Evolutionary conservation across 2,888 invertebrate genomes (phyloP).

Genomic region (Terebella lapidaria): DNA sequence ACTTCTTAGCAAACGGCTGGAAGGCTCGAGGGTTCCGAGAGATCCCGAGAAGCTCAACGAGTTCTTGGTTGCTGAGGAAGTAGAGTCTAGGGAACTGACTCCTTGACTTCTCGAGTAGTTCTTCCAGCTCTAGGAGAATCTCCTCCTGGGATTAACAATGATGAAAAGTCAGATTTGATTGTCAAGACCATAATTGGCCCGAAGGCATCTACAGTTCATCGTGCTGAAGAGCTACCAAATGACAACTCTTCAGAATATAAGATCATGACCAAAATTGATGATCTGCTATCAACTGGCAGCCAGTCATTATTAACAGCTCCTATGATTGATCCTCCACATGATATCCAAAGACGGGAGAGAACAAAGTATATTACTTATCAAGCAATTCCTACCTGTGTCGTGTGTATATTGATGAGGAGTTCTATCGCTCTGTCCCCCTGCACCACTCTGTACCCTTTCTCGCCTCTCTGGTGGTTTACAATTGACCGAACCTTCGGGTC

Average conservation of each 20-base stretch:
- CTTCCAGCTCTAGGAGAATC: conserved; percentile 37
- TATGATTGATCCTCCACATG: too few relatives aligned
- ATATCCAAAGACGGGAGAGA: too few relatives aligned
- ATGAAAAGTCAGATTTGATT: too few relatives aligned
- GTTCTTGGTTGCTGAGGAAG: conserved; percentile 46
- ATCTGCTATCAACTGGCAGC: too few relatives aligned
- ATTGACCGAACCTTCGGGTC: conserved; percentile 47
- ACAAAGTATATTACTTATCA: too few relatives aligned
- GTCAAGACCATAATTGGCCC: too few relatives aligned
- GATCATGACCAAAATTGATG: too few relatives aligned
- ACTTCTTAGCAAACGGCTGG: conserved; percentile 40
- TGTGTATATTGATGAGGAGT: too few relatives aligned
- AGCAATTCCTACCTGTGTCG: conserved; percentile 35
- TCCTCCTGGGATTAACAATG: conserved; percentile 45
- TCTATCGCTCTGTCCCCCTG: conserved; percentile 39
- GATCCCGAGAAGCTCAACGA: conserved; percentile 42
- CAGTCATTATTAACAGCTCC: too few relatives aligned
- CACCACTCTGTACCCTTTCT: conserved; percentile 43
- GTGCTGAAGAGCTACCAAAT: too few relatives aligned
- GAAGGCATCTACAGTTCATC: too few relatives aligned
- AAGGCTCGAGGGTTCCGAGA: conserved; percentile 44
- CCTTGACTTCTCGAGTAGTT: conserved; percentile 34
- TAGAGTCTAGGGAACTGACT: conserved; percentile 45
- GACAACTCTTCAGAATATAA: too few relatives aligned
- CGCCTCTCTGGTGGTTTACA: conserved; percentile 38